phyloP scores from a whole-genome alignment of 2,113 vertebrate species.

The Catharus fuscescens region DNA sequence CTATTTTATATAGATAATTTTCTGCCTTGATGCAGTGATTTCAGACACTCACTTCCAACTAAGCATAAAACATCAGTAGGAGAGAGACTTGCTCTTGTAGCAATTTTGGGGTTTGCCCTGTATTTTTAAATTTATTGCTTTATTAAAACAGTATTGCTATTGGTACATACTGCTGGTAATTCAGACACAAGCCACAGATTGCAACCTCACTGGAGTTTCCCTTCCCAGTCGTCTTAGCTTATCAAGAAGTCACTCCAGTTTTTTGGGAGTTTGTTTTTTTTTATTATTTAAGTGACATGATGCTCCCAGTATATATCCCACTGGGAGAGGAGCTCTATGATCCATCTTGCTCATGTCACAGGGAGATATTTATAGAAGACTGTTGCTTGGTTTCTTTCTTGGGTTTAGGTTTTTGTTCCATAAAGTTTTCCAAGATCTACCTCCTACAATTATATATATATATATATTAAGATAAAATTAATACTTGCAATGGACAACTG shows the following conservation, averaged over 20 bases:
- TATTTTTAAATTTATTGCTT: neutral
- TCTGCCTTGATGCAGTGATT: neutral
- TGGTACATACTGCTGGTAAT: neutral
- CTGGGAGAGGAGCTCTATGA: neutral
- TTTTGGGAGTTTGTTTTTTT: neutral
- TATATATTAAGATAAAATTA: neutral
- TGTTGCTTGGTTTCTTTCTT: neutral
- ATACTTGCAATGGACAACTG: neutral
- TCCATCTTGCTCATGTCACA: rapidly evolving
- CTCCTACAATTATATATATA: neutral
- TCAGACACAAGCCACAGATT: neutral
- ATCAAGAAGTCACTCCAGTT: neutral
- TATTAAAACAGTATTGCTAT: neutral
- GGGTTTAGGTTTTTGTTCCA: neutral
- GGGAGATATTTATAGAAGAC: neutral
- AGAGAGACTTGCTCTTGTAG: neutral
- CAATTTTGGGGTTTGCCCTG: neutral
- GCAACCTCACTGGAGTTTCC: neutral
- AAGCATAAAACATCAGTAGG: neutral
- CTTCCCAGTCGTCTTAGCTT: neutral
- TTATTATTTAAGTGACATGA: neutral
- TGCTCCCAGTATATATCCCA: neutral
- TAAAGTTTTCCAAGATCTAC: neutral
- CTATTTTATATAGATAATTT: neutral
- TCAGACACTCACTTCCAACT: neutral